These are phyloP conservation scores for Centrocercus urophasianus DNA, from an alignment of 2,113 vertebrate species.

Conservation along the genomic window DNA sequence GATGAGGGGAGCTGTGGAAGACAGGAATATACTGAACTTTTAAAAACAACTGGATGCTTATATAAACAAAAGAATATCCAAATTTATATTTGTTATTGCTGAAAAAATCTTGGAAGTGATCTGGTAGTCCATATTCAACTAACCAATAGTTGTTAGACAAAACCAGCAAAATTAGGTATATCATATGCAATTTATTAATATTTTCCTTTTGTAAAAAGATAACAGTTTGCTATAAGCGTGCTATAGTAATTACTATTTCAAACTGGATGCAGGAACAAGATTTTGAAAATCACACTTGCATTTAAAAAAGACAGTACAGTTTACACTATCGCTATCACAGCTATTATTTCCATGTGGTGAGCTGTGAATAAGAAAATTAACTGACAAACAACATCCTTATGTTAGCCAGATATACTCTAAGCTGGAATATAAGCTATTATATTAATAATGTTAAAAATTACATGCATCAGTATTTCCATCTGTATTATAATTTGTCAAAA, in stretches of 20 bases:
- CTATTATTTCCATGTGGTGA: accelerated
- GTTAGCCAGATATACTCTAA: background rate
- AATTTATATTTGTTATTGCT: background rate
- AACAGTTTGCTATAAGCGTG: background rate
- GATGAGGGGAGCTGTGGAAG: background rate
- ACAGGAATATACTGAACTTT: background rate
- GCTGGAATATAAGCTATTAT: background rate
- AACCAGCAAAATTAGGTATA: background rate
- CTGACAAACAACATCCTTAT: accelerated
- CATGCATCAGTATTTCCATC: background rate
- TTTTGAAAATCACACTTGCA: background rate
- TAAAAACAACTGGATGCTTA: background rate
- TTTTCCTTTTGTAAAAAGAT: background rate
- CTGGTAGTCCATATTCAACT: background rate
- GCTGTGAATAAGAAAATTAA: background rate
- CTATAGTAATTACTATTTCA: background rate
- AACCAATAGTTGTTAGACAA: accelerated
- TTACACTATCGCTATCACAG: background rate
- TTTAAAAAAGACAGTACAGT: background rate
- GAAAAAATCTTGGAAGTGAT: background rate
- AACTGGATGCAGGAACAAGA: background rate
- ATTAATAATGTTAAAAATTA: background rate
- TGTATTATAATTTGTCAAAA: background rate
- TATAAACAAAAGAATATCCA: background rate
- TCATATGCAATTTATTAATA: background rate